Base-by-base conservation (phyloP, 2,888 invertebrate genomes). In the Hirtodrosophila trivittata region DNA sequence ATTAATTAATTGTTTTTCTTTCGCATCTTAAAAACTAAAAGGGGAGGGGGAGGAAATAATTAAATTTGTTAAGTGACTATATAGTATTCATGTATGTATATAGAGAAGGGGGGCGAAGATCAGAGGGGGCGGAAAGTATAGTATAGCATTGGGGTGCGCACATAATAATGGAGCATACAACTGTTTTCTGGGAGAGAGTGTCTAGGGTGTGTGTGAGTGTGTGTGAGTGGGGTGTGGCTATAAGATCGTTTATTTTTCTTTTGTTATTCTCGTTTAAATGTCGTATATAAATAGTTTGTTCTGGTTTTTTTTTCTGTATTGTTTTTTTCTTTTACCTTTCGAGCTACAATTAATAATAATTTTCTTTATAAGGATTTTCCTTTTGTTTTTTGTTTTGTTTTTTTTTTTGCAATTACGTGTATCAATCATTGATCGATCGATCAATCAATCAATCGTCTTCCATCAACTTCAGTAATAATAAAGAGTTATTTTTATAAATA, bases 261-360 rank as follows among this genome's bases (percentile, higher is more conserved):
- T 50, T 49, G 10, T 38, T 45, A 37, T 52, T 25, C 4, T 68
- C 52, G 57, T 32, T 39, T 68, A 59, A 52, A 58, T 66, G 56
- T 59, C 39, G 46, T 72, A 70, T 67, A 81, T 84, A 78, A 77
- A 77, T 77, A 77, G 80, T 77, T 78, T 75, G 77, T 66, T 77
- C 63, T 75, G 57, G 63, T 57, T 43, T 52, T 50, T 54, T 46
- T 28, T 28, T 28, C 5, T 28, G 28, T 28, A 32, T 33, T 33
- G 16, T 21, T 39, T 42, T 41, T 21, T 39, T 57, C 28, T 42
- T 46, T 46, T 10, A 32, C 18, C 32, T 46, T 18, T 46, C 12
- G 18, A 35, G 35, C 33, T 56, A 62, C 70, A 62, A 62, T 54
- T 55, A 38, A 6, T 42, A 26, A 13, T 21, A 21, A 5, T 21